A percentile compares a stretch with the other conserved stretches of the same genome.
Evolutionary conservation across 2,888 invertebrate genomes (phyloP).

Genomic region (Zootermopsis nevadensis): DNA sequence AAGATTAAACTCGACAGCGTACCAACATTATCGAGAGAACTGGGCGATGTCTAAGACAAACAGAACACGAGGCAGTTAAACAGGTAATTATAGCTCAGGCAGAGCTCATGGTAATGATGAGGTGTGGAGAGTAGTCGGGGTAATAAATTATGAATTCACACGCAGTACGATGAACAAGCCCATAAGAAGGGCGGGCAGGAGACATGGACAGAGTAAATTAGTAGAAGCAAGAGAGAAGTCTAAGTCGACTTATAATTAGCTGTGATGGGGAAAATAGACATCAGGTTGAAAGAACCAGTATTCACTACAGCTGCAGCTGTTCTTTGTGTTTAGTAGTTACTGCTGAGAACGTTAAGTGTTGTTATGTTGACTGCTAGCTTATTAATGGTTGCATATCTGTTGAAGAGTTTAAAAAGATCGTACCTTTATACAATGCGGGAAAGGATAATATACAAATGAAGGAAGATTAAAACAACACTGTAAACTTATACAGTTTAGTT

Average conservation of each 20-base stretch:
- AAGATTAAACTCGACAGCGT: constrained; percentile 17
- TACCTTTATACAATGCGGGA: too few species aligned
- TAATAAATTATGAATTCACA: constrained; percentile 50
- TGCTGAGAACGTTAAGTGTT: too few species aligned
- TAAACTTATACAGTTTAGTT: too few species aligned
- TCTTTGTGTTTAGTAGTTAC: neutral
- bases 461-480: too few species aligned
- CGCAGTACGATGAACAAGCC: constrained; percentile 7
- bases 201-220: constrained; percentile 14
- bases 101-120: constrained; percentile 43
- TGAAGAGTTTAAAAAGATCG: too few species aligned
- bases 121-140: constrained; percentile 47
- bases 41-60: constrained; percentile 43
- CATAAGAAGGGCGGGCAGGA: neutral
- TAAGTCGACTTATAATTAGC: constrained; percentile 36
- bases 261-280: constrained; percentile 38
- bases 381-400: neutral
- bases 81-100: constrained; percentile 46
- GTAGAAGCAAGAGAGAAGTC: constrained; percentile 6
- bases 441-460: too few species aligned
- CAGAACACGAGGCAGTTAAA: constrained; percentile 45
- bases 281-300: constrained; percentile 11
- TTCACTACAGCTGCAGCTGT: constrained; percentile 2
- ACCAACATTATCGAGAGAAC: neutral
- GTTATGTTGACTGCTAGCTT: neutral